Evolutionary conservation across 2,113 vertebrate genomes (phyloP).

Genomic region (Jacana jacana): DNA sequence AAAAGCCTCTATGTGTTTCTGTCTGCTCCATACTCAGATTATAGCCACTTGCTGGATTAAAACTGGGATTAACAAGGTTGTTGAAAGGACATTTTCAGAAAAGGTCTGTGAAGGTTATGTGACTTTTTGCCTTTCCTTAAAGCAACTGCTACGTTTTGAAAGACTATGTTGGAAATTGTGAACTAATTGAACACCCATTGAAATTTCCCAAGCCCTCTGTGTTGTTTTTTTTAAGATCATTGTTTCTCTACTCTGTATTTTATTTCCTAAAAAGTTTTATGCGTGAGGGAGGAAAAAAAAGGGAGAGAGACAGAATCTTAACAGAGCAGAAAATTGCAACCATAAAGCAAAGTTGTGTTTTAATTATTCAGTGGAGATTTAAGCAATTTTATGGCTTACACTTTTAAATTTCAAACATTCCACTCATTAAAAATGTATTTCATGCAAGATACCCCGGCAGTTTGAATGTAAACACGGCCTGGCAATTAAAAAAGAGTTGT

Average conservation of each 20-base stretch:
- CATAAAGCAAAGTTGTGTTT: slow-evolving; percentile 43
- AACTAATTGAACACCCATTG: not conserved
- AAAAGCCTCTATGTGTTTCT: not conserved
- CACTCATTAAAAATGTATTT: slow-evolving; percentile 49
- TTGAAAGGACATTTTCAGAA: not conserved
- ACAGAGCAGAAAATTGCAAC: slow-evolving; percentile 56
- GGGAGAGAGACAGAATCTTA: not conserved
- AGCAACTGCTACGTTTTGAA: not conserved
- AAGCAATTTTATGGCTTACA: not conserved
- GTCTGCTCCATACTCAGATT: not conserved
- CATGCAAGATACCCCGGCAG: not conserved
- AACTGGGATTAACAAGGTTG: not conserved
- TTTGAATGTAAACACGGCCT: slow-evolving; percentile 11
- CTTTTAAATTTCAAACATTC: slow-evolving; percentile 15
- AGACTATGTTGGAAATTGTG: not conserved
- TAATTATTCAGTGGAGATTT: slow-evolving; percentile 53
- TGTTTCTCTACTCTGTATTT: not conserved
- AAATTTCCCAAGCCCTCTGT: not conserved
- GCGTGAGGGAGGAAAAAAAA: too few relatives aligned
- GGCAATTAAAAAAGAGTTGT: slow-evolving; percentile 6
- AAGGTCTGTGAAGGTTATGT: not conserved
- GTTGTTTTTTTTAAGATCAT: not conserved
- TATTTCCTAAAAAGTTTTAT: not conserved
- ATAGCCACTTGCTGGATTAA: not conserved
- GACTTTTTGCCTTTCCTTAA: not conserved